Percentiles rank a stretch among this genome's conserved stretches.
Evolutionary conservation across 2,113 vertebrate species (phyloP).

Genomic region (Mobula hypostoma): DNA sequence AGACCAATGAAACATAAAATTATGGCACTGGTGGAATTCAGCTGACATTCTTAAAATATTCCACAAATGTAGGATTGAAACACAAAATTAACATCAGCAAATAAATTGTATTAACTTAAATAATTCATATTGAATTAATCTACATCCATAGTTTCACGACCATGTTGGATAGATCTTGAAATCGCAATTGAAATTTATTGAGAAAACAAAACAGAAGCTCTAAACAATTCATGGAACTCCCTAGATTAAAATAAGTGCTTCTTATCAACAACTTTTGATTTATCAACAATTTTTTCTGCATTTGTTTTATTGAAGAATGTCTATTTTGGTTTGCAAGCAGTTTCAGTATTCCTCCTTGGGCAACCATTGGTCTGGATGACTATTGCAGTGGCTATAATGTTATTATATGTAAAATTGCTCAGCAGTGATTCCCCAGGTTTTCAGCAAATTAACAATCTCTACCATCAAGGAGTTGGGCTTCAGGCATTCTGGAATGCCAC

Average conservation of each 20-base stretch:
- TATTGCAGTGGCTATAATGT: too few species aligned
- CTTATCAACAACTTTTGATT: neutral
- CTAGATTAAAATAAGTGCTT: neutral
- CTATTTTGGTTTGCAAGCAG: neutral
- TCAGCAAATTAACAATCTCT: too few species aligned
- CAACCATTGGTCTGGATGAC: too few species aligned
- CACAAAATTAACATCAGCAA: neutral
- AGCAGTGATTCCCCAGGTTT: too few species aligned
- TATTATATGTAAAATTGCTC: too few species aligned
- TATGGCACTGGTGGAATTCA: neutral
- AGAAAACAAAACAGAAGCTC: neutral
- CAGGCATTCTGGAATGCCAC: too few species aligned
- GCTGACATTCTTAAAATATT: neutral
- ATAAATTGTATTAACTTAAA: neutral
- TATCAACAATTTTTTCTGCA: neutral
- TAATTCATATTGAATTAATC: slow-evolving; percentile 8
- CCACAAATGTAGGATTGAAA: neutral
- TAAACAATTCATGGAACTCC: neutral
- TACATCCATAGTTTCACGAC: neutral
- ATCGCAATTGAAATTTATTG: neutral
- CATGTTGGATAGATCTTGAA: neutral
- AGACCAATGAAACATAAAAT: neutral
- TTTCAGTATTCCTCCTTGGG: neutral
- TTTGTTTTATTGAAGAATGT: neutral
- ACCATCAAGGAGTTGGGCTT: too few species aligned